These are phyloP conservation scores for Meghimatium bilineatum DNA, from an alignment of 2,888 invertebrate genomes.

Conservation along the genomic window DNA sequence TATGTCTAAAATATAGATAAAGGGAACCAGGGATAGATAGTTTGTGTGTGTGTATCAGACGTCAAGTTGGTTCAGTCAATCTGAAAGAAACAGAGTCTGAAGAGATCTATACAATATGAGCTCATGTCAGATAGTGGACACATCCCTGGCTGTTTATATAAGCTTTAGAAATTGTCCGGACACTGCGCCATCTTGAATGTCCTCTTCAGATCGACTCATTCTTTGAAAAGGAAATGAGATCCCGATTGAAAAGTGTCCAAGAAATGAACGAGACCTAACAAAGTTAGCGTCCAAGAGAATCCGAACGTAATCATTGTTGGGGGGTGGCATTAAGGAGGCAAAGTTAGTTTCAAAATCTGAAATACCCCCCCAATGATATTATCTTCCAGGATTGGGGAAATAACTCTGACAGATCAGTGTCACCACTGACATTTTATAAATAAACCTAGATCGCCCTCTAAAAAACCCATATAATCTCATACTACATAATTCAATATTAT, in stretches of 20 bases:
- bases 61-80: not conserved
- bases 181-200: not conserved
- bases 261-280: not conserved
- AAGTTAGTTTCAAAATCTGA: not conserved
- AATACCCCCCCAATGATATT: not conserved
- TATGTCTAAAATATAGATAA: too few relatives aligned
- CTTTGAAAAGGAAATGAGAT: conserved; percentile 9
- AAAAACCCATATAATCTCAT: too few relatives aligned
- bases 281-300: not conserved
- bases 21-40: too few relatives aligned
- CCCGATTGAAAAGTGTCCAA: not conserved
- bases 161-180: not conserved
- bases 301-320: not conserved
- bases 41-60: too few relatives aligned
- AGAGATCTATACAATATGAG: not conserved
- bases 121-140: not conserved
- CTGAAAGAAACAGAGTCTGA: not conserved
- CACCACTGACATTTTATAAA: too few relatives aligned
- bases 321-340: not conserved
- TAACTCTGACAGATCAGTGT: not conserved
- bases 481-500: too few relatives aligned
- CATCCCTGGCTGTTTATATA: not conserved
- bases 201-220: not conserved
- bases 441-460: too few relatives aligned
- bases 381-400: not conserved